Conservation (phyloP, 2,797 vertebrate genomes). For the Characodon lateralis region DNA sequence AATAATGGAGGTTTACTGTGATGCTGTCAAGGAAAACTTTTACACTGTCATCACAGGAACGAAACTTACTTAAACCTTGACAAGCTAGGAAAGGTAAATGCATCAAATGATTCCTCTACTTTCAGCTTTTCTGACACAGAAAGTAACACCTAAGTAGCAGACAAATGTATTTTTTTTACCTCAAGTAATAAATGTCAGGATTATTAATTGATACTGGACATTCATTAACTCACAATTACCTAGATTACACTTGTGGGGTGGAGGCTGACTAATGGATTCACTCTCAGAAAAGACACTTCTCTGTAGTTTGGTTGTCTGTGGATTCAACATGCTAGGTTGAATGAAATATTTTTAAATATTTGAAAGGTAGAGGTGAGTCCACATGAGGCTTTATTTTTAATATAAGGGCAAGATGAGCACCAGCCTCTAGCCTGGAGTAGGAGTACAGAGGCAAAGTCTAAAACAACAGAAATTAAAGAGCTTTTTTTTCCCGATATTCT, state of each 20-base stretch:
- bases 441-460: not conserved
- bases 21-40: slow-evolving; percentile 53
- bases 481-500: not conserved
- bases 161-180: slow-evolving; percentile 44
- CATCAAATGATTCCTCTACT: not conserved
- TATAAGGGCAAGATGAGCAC: not conserved
- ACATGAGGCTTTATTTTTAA: slow-evolving; percentile 15
- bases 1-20: slow-evolving; percentile 61
- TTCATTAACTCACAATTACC: slow-evolving; percentile 74
- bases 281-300: slow-evolving; percentile 27
- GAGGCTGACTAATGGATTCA: slow-evolving; percentile 59
- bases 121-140: slow-evolving; percentile 15
- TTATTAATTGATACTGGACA: slow-evolving; percentile 67
- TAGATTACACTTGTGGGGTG: slow-evolving; percentile 65
- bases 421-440: not conserved
- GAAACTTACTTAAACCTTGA: slow-evolving; percentile 12
- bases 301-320: slow-evolving; percentile 34
- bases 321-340: slow-evolving; percentile 32
- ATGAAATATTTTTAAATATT: slow-evolving; percentile 39
- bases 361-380: slow-evolving; percentile 18
- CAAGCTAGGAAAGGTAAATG: slow-evolving; percentile 5
- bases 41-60: slow-evolving; percentile 22
- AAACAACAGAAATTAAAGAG: not conserved
- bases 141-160: slow-evolving; percentile 29
- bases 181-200: slow-evolving; percentile 61